Evolutionary conservation across 2,888 invertebrate species (phyloP).

Genomic region (Cataglyphis albicans): DNA sequence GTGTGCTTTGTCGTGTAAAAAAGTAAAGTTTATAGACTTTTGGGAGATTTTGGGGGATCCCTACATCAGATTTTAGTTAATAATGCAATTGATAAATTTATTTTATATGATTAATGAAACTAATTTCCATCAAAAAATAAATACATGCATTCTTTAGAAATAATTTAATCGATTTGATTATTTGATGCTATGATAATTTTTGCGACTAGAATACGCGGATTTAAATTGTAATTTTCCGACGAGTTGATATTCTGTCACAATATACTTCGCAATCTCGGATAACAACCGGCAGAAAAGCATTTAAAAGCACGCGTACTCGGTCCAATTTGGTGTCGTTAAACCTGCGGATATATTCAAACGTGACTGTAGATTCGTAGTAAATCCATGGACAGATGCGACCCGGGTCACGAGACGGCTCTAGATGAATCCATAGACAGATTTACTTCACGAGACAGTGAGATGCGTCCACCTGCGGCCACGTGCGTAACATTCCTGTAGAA

Average conservation of each 20-base stretch:
- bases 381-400: conserved; percentile 41
- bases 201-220: neutral
- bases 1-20: conserved; percentile 6
- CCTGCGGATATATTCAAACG: conserved; percentile 21
- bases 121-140: neutral
- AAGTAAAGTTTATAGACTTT: conserved; percentile 41
- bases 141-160: neutral
- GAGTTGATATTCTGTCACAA: conserved; percentile 11
- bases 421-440: conserved; percentile 41
- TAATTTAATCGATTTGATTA: neutral
- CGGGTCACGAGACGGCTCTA: conserved; percentile 16
- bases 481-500: conserved; percentile 14
- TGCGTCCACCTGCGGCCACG: conserved; percentile 33
- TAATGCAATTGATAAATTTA: neutral
- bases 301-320: conserved; percentile 33
- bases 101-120: neutral
- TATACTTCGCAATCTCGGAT: neutral
- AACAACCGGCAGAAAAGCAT: conserved; percentile 15
- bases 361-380: neutral
- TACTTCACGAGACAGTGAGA: conserved; percentile 30
- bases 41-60: neutral
- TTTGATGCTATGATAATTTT: neutral
- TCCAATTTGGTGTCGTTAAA: conserved; percentile 30
- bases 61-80: neutral
- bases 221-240: conserved; percentile 9